Base-by-base conservation (phyloP, 1,140 invertebrate genomes). In the Lepidotrigona ventralis region DNA sequence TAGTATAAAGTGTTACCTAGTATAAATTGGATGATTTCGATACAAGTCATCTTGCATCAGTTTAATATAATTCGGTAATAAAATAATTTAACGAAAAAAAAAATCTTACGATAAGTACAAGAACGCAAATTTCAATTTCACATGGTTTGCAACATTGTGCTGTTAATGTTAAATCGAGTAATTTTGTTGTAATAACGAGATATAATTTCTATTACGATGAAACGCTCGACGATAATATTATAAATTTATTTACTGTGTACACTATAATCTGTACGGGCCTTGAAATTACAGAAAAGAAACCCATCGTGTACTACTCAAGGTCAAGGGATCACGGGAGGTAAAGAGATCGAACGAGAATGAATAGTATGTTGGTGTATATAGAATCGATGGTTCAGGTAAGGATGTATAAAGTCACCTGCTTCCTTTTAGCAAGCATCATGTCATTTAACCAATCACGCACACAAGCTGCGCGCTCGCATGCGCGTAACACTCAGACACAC, bases 341-440 rank as follows among this genome's bases (percentile, higher is more conserved):
- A 74, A 72, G 11, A 39, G 79, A 66, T 66, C 60, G 58, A 33
- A 64, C 21, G 60, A 72, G 46, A 81, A 73, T 26, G 79, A 71
- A 60, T 70, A 71, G n/a, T 19, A 79, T 71, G n/a, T n/a, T 17
- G 53, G 9, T 26, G 53, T 39, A 79, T 29, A 46, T 60, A n/a
- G 60, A 79, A 79, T 79, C 77, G 77, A 79, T 79, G 68, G n/a
- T 6, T 58, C 33, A 11, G 21, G 60, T 51, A 78, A 70, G 77
- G 53, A 39, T 79, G 68, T 29, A 58, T 39, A 79, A 46, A 71
- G 56, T 46, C n/a, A 79, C 68, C 68, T 71, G 68, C 68, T 71
- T 12, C 54, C 53, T 58, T 78, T 78, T n/a, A 11, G 19, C 33
- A 26, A 56, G 53, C 46, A 63, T 46, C 17, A n/a, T 76, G n/a